These are phyloP conservation scores for Spea hammondii DNA, from an alignment of 2,797 vertebrate species.

Conservation along the genomic window DNA sequence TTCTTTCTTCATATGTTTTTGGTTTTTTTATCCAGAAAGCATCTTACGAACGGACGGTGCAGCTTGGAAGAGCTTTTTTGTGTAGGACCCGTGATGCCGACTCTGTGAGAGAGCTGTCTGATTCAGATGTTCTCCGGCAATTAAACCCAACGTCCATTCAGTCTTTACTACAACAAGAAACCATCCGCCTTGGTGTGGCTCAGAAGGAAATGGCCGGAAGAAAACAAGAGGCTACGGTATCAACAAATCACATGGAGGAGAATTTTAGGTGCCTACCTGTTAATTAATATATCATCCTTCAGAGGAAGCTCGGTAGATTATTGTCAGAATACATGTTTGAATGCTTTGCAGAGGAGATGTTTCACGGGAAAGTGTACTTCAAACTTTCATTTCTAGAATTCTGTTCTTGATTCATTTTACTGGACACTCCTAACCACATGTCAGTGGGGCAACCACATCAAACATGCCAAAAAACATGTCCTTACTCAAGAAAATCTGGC, in stretches of 20 bases:
- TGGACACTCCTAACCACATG: too few species aligned
- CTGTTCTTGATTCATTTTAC: too few species aligned
- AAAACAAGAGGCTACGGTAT: background rate
- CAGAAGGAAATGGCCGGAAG: constrained; percentile 28
- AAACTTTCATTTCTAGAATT: too few species aligned
- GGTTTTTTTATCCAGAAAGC: constrained; percentile 52
- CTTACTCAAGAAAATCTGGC: too few species aligned
- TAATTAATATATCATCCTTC: background rate
- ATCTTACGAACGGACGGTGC: constrained; percentile 31
- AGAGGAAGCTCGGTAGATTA: too few species aligned
- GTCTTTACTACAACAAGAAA: constrained; percentile 47
- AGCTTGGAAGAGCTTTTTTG: constrained; percentile 55
- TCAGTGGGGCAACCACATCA: too few species aligned
- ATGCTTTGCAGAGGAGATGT: too few species aligned
- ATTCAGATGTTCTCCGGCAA: constrained; percentile 54
- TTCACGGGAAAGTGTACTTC: too few species aligned
- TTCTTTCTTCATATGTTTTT: too few species aligned
- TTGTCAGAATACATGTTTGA: too few species aligned
- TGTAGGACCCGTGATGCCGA: background rate
- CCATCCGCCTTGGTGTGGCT: constrained; percentile 26
- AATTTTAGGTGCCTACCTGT: constrained; percentile 10
- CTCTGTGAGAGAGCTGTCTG: background rate
- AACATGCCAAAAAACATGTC: too few species aligned
- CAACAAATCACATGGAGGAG: background rate
- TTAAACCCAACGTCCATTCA: constrained; percentile 52